phyloP scores from a whole-genome alignment of 2,888 invertebrate species.

The Troides helena region DNA sequence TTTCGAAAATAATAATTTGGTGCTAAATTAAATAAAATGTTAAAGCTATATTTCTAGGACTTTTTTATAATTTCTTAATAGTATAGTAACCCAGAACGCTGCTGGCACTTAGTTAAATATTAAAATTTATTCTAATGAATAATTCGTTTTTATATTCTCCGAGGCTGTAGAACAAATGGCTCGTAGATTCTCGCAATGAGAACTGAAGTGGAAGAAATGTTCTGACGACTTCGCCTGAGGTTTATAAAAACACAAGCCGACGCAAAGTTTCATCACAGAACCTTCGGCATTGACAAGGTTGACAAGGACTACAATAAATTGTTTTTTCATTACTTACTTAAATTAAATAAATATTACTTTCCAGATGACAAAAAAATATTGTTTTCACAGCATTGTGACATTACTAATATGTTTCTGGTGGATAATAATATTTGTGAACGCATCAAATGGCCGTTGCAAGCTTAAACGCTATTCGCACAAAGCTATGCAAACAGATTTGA shows the following conservation, averaged over 20 bases:
- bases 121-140: conserved; percentile 54
- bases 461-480: conserved; percentile 60
- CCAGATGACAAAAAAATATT: conserved; percentile 38
- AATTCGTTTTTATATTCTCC: conserved; percentile 51
- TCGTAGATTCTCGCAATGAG: conserved; percentile 56
- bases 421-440: conserved; percentile 42
- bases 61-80: not conserved
- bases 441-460: conserved; percentile 53
- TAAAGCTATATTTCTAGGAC: not conserved
- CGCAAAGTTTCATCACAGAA: conserved; percentile 41
- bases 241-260: conserved; percentile 60
- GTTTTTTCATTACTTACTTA: not conserved
- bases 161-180: conserved; percentile 60
- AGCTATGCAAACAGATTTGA: conserved; percentile 73
- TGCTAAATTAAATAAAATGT: not conserved
- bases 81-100: not conserved
- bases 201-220: conserved; percentile 62
- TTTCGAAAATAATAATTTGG: not conserved
- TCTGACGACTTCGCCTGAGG: conserved; percentile 56
- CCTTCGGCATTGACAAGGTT: conserved; percentile 46
- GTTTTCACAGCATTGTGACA: conserved; percentile 37
- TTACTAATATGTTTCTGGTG: conserved; percentile 48
- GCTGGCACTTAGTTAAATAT: conserved; percentile 43
- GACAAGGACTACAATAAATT: not conserved
- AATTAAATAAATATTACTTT: conserved; percentile 29